Percentiles rank a stretch among this genome's conserved stretches.
Evolutionary conservation across 2,888 invertebrate species (phyloP).

Genomic region (Crocallis elinguaria): DNA sequence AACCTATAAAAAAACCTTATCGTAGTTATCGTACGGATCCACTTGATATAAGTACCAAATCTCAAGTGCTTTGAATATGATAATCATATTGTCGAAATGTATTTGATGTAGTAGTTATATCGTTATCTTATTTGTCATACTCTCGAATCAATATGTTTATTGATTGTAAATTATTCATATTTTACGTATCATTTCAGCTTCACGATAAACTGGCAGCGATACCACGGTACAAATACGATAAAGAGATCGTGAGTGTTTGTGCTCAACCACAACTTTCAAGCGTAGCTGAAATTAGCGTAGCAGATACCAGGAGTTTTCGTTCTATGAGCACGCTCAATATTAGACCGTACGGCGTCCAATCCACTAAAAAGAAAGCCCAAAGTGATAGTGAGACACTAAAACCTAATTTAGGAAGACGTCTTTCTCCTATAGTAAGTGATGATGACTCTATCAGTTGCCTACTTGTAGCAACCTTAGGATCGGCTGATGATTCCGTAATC

Average conservation of each 20-base stretch:
- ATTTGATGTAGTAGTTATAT: too few species aligned
- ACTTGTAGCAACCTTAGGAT: conserved; percentile 56
- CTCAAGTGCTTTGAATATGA: too few species aligned
- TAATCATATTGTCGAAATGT: too few species aligned
- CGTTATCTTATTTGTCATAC: too few species aligned
- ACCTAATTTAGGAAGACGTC: conserved; percentile 7
- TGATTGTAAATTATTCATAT: not conserved
- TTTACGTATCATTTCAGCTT: conserved; percentile 56
- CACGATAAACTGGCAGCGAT: conserved; percentile 61
- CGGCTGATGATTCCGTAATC: conserved; percentile 58
- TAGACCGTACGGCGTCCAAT: conserved; percentile 43
- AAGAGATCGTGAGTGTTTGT: conserved; percentile 53
- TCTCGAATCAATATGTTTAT: too few species aligned
- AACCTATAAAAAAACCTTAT: too few species aligned
- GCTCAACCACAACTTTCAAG: conserved; percentile 57
- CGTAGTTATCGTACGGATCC: too few species aligned
- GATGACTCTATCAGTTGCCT: conserved; percentile 53
- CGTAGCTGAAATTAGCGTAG: conserved; percentile 63
- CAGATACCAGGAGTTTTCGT: conserved; percentile 46
- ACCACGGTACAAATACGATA: conserved; percentile 54
- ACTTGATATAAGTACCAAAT: too few species aligned
- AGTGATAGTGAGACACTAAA: conserved; percentile 46
- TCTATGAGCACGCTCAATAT: conserved; percentile 42
- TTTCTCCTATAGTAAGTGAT: conserved; percentile 46
- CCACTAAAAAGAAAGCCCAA: conserved; percentile 38